These are phyloP conservation scores for Pteruthius melanotis DNA, from an alignment of 2,113 vertebrate genomes.

Conservation along the genomic window DNA sequence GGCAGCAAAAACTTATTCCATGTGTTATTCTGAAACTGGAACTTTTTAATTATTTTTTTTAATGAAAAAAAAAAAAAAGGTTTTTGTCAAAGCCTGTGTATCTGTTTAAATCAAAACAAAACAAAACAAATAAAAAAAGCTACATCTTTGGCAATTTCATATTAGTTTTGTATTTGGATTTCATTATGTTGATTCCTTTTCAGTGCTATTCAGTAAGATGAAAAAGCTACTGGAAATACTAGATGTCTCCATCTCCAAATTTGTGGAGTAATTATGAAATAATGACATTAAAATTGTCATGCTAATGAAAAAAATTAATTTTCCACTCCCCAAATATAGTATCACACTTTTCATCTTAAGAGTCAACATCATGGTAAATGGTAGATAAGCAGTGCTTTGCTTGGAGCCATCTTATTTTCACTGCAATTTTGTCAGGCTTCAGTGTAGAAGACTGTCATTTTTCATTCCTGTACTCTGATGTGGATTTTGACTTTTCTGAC, in stretches of 20 bases:
- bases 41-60: background rate
- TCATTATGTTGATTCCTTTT: background rate
- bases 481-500: slow-evolving; percentile 2
- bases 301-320: background rate
- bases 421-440: background rate
- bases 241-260: background rate
- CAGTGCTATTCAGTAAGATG: background rate
- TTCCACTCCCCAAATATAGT: background rate
- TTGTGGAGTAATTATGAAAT: background rate
- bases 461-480: background rate
- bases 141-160: background rate
- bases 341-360: background rate
- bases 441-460: background rate
- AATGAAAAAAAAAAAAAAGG: background rate
- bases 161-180: background rate
- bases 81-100: background rate
- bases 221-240: background rate
- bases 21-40: background rate
- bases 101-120: background rate
- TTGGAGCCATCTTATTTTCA: background rate
- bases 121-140: background rate
- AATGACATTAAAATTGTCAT: background rate
- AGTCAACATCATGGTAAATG: background rate
- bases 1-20: background rate
- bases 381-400: background rate